phyloP scores from a whole-genome alignment of 1,140 invertebrate species.

The Drosophila virilis region DNA sequence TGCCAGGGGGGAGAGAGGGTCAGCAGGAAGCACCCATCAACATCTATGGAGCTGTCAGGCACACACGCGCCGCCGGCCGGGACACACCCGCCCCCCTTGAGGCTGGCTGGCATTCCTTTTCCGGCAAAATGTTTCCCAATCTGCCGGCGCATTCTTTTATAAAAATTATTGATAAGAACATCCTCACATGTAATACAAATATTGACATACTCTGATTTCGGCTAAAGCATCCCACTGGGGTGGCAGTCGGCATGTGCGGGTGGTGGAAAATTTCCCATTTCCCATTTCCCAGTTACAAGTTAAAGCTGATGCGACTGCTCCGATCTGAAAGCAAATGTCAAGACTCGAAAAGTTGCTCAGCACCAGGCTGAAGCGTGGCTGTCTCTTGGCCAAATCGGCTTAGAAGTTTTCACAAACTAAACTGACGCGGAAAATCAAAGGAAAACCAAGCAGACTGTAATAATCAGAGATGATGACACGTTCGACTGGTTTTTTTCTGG shows the following conservation, averaged over 20 bases:
- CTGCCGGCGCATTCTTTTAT: slow-evolving; percentile 64
- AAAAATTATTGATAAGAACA: slow-evolving; percentile 78
- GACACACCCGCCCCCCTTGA: slow-evolving; percentile 35
- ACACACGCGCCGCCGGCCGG: slow-evolving; percentile 63
- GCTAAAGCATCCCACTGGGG: slow-evolving; percentile 12
- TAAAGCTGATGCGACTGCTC: slow-evolving; percentile 6
- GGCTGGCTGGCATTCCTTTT: slow-evolving; percentile 16
- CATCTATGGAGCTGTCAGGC: slow-evolving; percentile 68
- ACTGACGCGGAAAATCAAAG: slow-evolving; percentile 28
- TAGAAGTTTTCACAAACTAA: slow-evolving; percentile 39
- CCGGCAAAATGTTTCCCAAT: slow-evolving; percentile 9
- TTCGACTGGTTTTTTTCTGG: slow-evolving; percentile 15
- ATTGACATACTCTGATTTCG: slow-evolving; percentile 79
- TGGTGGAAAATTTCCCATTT: slow-evolving; percentile 21
- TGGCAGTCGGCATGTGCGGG: slow-evolving; percentile 16
- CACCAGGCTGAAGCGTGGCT: no score
- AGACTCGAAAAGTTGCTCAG: slow-evolving; percentile 51
- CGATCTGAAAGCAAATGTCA: slow-evolving; percentile 69
- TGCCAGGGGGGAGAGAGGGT: slow-evolving; percentile 2
- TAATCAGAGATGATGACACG: slow-evolving; percentile 69
- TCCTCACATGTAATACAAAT: slow-evolving; percentile 74
- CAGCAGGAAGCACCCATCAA: slow-evolving; percentile 42
- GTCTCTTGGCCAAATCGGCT: slow-evolving; percentile 69
- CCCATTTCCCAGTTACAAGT: not conserved
- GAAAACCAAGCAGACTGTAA: slow-evolving; percentile 27